Conservation (phyloP, 2,888 invertebrate genomes). For the Drosophila diplacantha region DNA sequence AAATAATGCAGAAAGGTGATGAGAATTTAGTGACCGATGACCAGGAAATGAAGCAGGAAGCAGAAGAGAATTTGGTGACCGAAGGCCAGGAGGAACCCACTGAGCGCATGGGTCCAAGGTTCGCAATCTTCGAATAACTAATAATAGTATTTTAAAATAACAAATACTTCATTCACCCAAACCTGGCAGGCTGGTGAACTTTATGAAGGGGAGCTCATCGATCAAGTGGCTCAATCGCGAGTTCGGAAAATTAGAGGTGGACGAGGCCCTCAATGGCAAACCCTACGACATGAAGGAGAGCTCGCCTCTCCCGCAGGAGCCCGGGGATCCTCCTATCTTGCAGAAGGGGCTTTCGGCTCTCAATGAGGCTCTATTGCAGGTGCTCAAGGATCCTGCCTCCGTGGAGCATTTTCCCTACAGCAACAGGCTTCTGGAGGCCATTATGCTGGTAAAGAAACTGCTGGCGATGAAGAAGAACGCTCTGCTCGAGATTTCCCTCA, state of each 20-base stretch:
- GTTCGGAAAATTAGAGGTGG: constrained; percentile 50
- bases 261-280: constrained; percentile 26
- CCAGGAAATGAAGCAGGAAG: background rate
- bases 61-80: background rate
- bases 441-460: constrained; percentile 39
- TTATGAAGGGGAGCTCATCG: constrained; percentile 24
- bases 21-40: background rate
- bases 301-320: too few species aligned
- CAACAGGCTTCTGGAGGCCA: constrained; percentile 23
- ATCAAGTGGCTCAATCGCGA: constrained; percentile 57
- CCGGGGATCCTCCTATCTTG: background rate
- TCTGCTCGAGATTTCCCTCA: constrained; percentile 36
- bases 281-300: constrained; percentile 26
- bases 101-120: background rate
- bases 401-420: background rate
- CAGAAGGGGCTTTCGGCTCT: constrained; percentile 2
- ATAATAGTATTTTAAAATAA: background rate
- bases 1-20: background rate
- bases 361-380: too few species aligned
- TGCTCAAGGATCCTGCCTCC: too few species aligned
- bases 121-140: background rate
- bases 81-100: background rate
- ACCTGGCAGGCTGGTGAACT: constrained; percentile 21
- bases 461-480: constrained; percentile 33
- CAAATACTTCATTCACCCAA: background rate